phyloP scores from a whole-genome alignment of 2,888 invertebrate genomes.

The Lomographa bimaculata region DNA sequence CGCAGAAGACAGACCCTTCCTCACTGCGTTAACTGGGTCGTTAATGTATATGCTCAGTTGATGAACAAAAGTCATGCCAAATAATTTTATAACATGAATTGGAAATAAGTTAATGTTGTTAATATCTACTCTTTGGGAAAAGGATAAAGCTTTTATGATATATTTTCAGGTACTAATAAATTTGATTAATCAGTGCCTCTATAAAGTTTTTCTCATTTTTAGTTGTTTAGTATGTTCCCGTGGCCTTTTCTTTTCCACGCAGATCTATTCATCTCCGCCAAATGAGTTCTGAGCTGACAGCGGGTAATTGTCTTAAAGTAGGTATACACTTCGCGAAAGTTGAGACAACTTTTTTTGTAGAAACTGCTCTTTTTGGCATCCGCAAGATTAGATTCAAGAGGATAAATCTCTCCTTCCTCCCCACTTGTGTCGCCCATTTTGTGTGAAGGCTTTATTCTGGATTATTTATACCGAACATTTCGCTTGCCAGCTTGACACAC shows the following conservation, averaged over 20 bases:
- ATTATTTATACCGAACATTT: conserved; percentile 76
- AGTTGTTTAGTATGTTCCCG: conserved; percentile 13
- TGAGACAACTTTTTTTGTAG: conserved; percentile 64
- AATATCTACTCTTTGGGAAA: no score
- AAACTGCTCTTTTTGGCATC: conserved; percentile 76
- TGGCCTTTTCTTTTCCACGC: conserved; percentile 39
- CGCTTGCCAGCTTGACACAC: conserved; percentile 58
- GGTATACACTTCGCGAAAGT: conserved; percentile 54
- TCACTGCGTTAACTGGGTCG: no score
- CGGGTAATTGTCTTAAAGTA: conserved; percentile 54
- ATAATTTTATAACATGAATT: no score
- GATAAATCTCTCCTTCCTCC: conserved; percentile 75
- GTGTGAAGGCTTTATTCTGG: conserved; percentile 73
- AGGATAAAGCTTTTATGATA: conserved; percentile 2
- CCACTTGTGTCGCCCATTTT: conserved; percentile 68
- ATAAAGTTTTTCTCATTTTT: no score
- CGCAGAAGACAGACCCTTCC: no score
- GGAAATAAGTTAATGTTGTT: no score
- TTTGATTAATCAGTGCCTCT: no score
- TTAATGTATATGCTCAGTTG: no score
- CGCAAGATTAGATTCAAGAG: conserved; percentile 79
- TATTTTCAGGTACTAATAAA: conserved; percentile 1
- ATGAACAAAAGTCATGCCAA: no score
- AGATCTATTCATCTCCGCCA: conserved; percentile 49
- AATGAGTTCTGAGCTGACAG: conserved; percentile 59